These are phyloP conservation scores for Streblospio benedicti DNA, from an alignment of 1,140 invertebrate species.

Conservation along the genomic window DNA sequence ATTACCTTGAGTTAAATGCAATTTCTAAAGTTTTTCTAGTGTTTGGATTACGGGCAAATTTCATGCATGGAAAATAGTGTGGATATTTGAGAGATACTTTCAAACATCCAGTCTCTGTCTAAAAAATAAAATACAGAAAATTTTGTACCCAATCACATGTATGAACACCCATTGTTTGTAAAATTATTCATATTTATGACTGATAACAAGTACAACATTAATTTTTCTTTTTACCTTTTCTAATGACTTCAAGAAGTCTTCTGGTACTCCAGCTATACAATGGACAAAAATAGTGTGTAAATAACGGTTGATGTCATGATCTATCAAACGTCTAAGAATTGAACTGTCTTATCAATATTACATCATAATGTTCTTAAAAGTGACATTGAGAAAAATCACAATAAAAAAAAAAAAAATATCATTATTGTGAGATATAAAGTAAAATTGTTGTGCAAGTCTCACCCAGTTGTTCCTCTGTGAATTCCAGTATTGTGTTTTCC, in stretches of 20 bases:
- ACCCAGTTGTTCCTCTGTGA: constrained; percentile 49
- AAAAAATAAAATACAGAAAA: constrained; percentile 12
- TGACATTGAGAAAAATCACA: neutral
- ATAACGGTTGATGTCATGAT: no score
- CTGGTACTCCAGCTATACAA: constrained; percentile 44
- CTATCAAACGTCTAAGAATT: no score
- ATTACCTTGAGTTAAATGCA: constrained; percentile 48
- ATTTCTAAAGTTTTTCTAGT: constrained; percentile 48
- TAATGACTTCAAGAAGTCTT: constrained; percentile 46
- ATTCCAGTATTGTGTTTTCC: constrained; percentile 50
- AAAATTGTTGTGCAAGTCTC: no score
- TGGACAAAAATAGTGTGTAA: constrained; percentile 13
- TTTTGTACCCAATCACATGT: neutral
- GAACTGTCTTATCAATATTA: no score
- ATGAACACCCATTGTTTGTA: neutral
- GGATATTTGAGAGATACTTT: constrained; percentile 52
- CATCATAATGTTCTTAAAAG: no score
- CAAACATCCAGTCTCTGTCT: constrained; percentile 47
- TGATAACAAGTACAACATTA: constrained; percentile 5
- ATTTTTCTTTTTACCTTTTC: constrained; percentile 39
- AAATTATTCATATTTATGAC: neutral
- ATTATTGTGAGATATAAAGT: no score
- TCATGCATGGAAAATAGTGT: constrained; percentile 52
- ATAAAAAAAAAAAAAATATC: no score
- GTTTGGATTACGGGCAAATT: constrained; percentile 48